phyloP scores from a whole-genome alignment of 2,797 vertebrate genomes.

The Characodon lateralis region DNA sequence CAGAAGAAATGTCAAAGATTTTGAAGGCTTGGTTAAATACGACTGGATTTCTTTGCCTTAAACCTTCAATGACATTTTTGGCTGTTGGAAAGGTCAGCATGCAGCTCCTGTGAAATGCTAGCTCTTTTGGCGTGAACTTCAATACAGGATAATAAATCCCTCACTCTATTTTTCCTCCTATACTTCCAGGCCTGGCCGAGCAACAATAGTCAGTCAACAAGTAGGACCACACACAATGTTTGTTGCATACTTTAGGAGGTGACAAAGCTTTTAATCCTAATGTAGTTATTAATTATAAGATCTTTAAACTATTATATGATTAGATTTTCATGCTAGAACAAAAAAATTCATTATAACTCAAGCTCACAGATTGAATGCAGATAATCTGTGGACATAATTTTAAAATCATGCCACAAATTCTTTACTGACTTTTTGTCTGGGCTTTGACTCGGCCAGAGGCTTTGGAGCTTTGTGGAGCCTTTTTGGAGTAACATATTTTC shows the following conservation, averaged over 20 bases:
- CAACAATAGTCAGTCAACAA: constrained; percentile 70
- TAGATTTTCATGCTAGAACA: too few relatives aligned
- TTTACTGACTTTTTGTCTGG: too few relatives aligned
- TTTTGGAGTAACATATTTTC: too few relatives aligned
- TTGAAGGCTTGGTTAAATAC: constrained; percentile 83
- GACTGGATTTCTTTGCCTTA: constrained; percentile 81
- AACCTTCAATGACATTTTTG: constrained; percentile 84
- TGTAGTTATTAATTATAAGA: not conserved
- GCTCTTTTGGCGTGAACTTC: constrained; percentile 79
- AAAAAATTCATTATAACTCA: too few relatives aligned
- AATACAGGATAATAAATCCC: constrained; percentile 79
- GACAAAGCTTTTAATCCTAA: not conserved
- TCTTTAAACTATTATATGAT: not conserved
- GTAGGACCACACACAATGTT: constrained; percentile 41
- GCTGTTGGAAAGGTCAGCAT: constrained; percentile 79
- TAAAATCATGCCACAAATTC: too few relatives aligned
- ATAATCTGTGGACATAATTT: too few relatives aligned
- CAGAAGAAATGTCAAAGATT: constrained; percentile 85
- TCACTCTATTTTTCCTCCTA: constrained; percentile 46
- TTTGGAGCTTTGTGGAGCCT: too few relatives aligned
- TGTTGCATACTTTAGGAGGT: constrained; percentile 34
- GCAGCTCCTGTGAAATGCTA: constrained; percentile 77
- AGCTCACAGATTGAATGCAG: too few relatives aligned
- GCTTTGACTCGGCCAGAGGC: too few relatives aligned
- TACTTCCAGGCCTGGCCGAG: constrained; percentile 33